A percentile compares a stretch with the other conserved stretches of the same genome.
Conservation (phyloP, 1,140 invertebrate genomes). For the Branchinecta lindahli region DNA sequence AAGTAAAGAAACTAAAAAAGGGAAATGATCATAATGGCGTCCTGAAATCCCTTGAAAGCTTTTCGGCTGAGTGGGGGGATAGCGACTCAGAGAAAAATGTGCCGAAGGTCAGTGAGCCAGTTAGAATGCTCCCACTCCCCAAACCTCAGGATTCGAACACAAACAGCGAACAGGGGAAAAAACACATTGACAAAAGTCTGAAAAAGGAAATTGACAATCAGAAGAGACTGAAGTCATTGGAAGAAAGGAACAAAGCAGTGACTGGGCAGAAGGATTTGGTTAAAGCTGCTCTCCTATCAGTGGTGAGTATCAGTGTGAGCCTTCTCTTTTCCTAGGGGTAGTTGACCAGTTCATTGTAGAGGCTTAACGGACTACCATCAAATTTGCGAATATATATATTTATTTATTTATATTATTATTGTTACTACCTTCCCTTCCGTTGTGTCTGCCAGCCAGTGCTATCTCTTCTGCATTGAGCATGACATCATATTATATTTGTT, state of each 20-base stretch:
- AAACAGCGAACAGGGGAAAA: neutral
- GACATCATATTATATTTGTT: too few relatives aligned
- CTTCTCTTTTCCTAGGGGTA: too few relatives aligned
- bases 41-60: neutral
- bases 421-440: too few relatives aligned
- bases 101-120: too few relatives aligned
- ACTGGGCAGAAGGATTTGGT: slow-evolving; percentile 39
- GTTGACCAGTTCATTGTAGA: too few relatives aligned
- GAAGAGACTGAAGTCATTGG: slow-evolving; percentile 41
- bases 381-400: too few relatives aligned
- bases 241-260: slow-evolving; percentile 38
- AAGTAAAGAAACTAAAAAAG: neutral
- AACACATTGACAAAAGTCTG: slow-evolving; percentile 17
- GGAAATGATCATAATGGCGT: neutral
- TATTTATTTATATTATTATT: too few relatives aligned
- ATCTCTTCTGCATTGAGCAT: too few relatives aligned
- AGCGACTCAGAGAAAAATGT: neutral
- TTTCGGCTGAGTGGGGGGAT: neutral
- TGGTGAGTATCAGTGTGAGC: slow-evolving; percentile 35
- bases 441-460: too few relatives aligned
- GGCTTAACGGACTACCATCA: too few relatives aligned
- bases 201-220: slow-evolving; percentile 31
- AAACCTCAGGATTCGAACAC: neutral
- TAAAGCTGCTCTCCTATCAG: slow-evolving; percentile 36
- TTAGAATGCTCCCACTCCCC: neutral